Evolutionary conservation across 2,797 vertebrate genomes (phyloP), one percentile per base, ranked within the genome.

Genomic region (Neosalanx taihuensis): DNA sequence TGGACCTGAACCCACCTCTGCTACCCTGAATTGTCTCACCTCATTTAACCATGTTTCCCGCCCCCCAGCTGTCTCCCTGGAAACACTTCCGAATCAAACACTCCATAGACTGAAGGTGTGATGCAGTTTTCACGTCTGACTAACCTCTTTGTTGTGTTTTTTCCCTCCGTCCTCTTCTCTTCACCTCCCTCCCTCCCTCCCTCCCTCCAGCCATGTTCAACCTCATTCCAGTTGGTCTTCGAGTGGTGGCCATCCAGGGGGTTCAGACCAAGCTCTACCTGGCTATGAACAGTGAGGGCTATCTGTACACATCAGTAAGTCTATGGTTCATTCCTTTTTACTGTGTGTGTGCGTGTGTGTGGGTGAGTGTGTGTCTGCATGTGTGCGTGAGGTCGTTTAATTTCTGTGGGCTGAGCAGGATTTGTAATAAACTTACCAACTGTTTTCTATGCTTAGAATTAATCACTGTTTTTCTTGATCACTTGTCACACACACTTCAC

Each of bases 261-360:
- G 96, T 99, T 89, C 97, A 99, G 91, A 99, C 96, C 84, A 98
- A 98, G 89, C 89, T 99, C 60, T 99, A 99, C 76, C 89, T 99
- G 93, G 98, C 98, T 74, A 99, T 99, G 97, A 99, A 99, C 93
- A 98, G 96, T 17, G 98, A 99, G 89, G 98, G 98, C 84, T 99
- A 91, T 88, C 90, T 99, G 73, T 99, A 99, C 83, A 98, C 98
- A 90, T 99, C 98, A 82, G 98, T 99, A 92, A 98, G 97, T 93
- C 83, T 72, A 51, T 62, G 5, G 51, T 53, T 57, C n/a, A 41
- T 30, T 31, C 57, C 33, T 29, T 13, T 56, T 3, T 59, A 20
- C 64, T 74, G 29, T 37, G 57, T 65, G 33, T 63, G 6, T n/a
- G 70, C 46, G 58, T 58, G 31, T 20, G 12, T 58, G 41, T 53